Evolutionary conservation across 2,888 invertebrate genomes (phyloP).

Genomic region (Rapana venosa): DNA sequence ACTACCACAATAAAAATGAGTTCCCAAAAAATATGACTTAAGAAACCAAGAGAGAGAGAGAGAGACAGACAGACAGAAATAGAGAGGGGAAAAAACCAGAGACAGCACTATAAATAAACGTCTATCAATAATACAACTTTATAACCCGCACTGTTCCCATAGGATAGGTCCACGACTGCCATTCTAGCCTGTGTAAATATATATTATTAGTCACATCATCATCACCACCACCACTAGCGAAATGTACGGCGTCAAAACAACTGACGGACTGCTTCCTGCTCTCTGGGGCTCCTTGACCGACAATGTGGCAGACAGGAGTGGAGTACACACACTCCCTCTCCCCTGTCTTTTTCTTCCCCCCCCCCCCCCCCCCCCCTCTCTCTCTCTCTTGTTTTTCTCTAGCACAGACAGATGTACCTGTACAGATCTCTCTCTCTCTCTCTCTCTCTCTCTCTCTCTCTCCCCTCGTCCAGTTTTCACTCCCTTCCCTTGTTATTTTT

Average conservation of each 20-base stretch:
- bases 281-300: no score
- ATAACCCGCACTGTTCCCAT: no score
- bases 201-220: background rate
- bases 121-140: no score
- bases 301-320: no score
- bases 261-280: background rate
- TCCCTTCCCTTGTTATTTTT: background rate
- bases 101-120: background rate
- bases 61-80: background rate
- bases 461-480: no score
- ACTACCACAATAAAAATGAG: no score
- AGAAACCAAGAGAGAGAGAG: conserved; percentile 31
- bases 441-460: background rate
- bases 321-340: no score
- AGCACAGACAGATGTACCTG: background rate
- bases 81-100: background rate
- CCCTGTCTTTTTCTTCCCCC: background rate
- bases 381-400: background rate
- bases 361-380: background rate
- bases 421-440: background rate
- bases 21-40: no score
- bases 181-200: no score
- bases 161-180: background rate
- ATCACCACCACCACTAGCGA: no score
- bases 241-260: no score